Conservation (phyloP, 92 coral and sea anemone species). For the Phenganax subtilis region DNA sequence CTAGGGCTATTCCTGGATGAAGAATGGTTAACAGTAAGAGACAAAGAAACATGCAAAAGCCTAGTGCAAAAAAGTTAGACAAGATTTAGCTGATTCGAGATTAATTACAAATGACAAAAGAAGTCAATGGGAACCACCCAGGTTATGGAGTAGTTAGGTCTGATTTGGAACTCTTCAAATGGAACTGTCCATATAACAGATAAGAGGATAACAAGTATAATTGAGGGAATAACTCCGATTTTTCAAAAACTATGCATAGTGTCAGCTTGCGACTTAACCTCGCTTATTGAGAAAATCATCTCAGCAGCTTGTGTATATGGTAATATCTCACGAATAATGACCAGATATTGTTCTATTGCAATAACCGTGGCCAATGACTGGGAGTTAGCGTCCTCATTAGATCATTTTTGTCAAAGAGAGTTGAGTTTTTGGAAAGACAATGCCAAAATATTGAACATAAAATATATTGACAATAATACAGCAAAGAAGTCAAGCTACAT, state of each 20-base stretch:
- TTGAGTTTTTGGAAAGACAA: slow-evolving; percentile 43
- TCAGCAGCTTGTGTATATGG: slow-evolving; percentile 50
- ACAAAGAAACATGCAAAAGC: neutral
- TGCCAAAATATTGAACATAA: slow-evolving; percentile 21
- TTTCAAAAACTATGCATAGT: neutral
- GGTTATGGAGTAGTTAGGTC: slow-evolving; percentile 16
- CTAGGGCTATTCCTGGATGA: neutral
- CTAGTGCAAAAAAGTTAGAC: neutral
- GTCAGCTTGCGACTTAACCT: slow-evolving; percentile 49
- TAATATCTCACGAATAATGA: slow-evolving; percentile 54
- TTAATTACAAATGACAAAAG: neutral
- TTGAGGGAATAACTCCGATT: neutral
- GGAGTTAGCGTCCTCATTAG: slow-evolving; percentile 44
- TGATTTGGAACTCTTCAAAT: neutral
- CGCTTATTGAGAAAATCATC: slow-evolving; percentile 51
- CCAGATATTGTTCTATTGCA: slow-evolving; percentile 49
- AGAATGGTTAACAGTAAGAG: neutral
- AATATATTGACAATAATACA: neutral
- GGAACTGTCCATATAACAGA: slow-evolving; percentile 37
- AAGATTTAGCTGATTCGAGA: neutral
- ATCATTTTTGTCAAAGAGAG: slow-evolving; percentile 51
- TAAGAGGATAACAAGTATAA: slow-evolving; percentile 19
- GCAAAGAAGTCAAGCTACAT: slow-evolving; percentile 22
- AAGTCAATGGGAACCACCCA: slow-evolving; percentile 19
- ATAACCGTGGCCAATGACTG: slow-evolving; percentile 51